These are phyloP conservation scores for Ginglymostoma cirratum DNA, from an alignment of 2,113 vertebrate species.

Conservation along the genomic window DNA sequence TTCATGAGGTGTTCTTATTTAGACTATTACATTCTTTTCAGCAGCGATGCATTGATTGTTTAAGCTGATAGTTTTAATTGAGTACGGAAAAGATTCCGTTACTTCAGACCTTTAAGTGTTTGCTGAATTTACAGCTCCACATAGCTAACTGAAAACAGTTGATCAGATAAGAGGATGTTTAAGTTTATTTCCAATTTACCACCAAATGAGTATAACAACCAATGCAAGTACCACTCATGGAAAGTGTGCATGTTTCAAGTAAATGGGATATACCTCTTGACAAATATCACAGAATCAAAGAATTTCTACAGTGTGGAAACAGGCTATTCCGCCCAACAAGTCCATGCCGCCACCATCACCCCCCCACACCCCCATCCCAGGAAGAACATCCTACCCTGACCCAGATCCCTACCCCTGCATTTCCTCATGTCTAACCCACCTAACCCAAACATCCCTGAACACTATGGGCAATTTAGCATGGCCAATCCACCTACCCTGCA, in stretches of 20 bases:
- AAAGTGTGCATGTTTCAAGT: neutral
- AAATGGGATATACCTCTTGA: neutral
- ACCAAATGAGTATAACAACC: neutral
- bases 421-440: too few relatives aligned
- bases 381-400: too few relatives aligned
- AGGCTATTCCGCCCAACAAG: too few relatives aligned
- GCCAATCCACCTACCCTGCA: too few relatives aligned
- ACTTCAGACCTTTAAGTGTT: neutral
- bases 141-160: neutral
- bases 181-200: neutral
- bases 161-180: neutral
- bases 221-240: neutral
- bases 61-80: neutral
- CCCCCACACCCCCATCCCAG: accelerated
- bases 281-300: neutral
- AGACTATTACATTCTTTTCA: neutral
- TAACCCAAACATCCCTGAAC: too few relatives aligned
- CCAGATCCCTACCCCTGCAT: too few relatives aligned
- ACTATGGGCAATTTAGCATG: too few relatives aligned
- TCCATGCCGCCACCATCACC: too few relatives aligned
- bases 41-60: neutral
- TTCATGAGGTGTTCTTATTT: neutral
- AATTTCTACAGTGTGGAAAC: too few relatives aligned
- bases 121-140: neutral
- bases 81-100: neutral